Evolutionary conservation across 2,888 invertebrate genomes (phyloP).

Genomic region (Myopa tessellatipennis): DNA sequence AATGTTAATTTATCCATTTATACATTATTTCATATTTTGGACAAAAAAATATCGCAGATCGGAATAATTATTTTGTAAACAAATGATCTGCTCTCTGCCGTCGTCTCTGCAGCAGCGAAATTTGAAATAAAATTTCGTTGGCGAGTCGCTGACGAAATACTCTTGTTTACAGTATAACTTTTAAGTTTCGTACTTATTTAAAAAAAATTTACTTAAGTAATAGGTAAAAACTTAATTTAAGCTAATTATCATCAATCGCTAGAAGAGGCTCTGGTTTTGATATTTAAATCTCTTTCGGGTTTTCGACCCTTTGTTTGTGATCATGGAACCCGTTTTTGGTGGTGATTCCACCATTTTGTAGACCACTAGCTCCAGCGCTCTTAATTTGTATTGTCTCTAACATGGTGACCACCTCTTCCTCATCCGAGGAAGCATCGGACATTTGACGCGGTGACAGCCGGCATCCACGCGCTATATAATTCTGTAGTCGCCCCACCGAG

Average conservation of each 20-base stretch:
- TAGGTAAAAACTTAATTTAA: conserved; percentile 16
- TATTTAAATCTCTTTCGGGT: not conserved
- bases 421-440: conserved; percentile 79
- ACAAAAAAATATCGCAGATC: too few species aligned
- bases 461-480: conserved; percentile 79
- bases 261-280: too few species aligned
- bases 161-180: not conserved
- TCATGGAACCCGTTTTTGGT: conserved; percentile 14
- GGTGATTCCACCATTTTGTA: conserved; percentile 5
- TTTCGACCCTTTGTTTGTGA: not conserved
- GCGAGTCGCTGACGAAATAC: too few species aligned
- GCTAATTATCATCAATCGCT: not conserved
- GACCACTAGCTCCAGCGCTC: conserved; percentile 17
- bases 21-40: too few species aligned
- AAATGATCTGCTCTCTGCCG: too few species aligned
- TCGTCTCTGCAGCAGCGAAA: too few species aligned
- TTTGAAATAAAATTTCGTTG: too few species aligned
- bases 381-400: conserved; percentile 44
- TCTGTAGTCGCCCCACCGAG: conserved; percentile 82
- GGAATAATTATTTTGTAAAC: too few species aligned
- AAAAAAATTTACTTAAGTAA: not conserved
- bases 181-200: too few species aligned
- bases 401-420: conserved; percentile 55
- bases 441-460: conserved; percentile 79
- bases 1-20: too few species aligned